phyloP scores from a whole-genome alignment of 2,888 invertebrate genomes.

The Drosophila rellima region DNA sequence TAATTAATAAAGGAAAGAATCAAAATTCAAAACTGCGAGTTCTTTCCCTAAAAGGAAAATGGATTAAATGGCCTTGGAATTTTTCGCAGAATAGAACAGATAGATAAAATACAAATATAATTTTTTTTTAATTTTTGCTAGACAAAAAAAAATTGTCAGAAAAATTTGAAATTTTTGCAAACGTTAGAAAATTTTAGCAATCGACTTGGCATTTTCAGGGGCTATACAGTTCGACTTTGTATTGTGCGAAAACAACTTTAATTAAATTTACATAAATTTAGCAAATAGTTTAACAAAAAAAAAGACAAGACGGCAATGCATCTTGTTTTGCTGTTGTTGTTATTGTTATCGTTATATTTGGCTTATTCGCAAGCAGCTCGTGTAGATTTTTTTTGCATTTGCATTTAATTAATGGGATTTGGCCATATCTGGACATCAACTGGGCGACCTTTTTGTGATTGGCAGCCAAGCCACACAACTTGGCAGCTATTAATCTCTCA shows the following conservation, averaged over 20 bases:
- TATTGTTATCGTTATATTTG: conserved; percentile 26
- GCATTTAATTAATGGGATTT: conserved; percentile 74
- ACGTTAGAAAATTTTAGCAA: neutral
- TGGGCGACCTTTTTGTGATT: conserved; percentile 78
- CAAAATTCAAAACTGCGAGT: no score
- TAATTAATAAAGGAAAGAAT: no score
- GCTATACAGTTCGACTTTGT: conserved; percentile 27
- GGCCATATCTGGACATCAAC: conserved; percentile 69
- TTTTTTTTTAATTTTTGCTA: no score
- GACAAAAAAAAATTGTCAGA: no score
- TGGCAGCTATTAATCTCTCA: conserved; percentile 76
- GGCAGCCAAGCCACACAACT: conserved; percentile 63
- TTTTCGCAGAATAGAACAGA: no score
- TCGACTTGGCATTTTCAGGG: conserved; percentile 27
- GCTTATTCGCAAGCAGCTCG: conserved; percentile 36
- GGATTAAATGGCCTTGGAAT: no score
- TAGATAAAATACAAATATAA: no score
- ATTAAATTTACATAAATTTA: conserved; percentile 68
- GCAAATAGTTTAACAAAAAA: conserved; percentile 54
- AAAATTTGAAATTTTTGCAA: no score
- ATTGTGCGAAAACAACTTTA: conserved; percentile 3
- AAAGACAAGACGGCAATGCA: conserved; percentile 61
- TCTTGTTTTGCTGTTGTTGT: conserved; percentile 40
- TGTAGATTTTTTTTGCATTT: conserved; percentile 74
- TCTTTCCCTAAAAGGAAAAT: no score